Evolutionary conservation across 1,140 invertebrate genomes (phyloP), one percentile per base, ranked within the genome.

Genomic region (Drosophila nannoptera): DNA sequence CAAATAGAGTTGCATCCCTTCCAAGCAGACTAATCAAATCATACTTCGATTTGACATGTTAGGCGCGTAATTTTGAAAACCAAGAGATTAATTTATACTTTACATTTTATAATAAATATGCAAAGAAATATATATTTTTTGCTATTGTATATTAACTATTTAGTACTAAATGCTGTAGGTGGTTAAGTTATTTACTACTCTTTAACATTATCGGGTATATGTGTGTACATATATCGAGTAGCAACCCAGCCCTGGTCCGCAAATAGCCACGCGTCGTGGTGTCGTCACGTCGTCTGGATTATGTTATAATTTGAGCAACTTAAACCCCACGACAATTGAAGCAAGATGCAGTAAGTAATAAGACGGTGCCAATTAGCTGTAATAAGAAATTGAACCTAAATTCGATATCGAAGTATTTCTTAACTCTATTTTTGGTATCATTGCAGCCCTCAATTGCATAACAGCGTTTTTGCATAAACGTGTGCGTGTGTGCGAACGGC

Each of bases 381-480:
- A 5, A 31, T 6, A 48, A 63, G 9, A 29, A 9, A 4, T 12
- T 0, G 4, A 7, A 14, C 36, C 11, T 35, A 46, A 14, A 9
- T 29, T n/a, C 2, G n/a, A 52, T 35, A 38, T 32, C 8, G 0
- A 56, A 16, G 14, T n/a, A 9, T n/a, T n/a, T 49, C 14, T 35
- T 43, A 36, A 35, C 61, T 42, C 11, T 50, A 38, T 43, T 66
- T 50, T 74, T 42, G 52, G 33, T 78, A 52, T 72, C 71, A 73
- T 82, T 82, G 78, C 78, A 82, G 78, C 81, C 81, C 77, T 81
- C 82, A 84, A 84, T 84, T 84, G 81, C 81, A 84, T 84, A 84
- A 84, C 81, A 84, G 67, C 80, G 56, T 73, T 81, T 84, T 60
- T 80, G 81, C 81, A 63, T 84, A 69, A 22, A 22, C 86, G 77